Conservation (phyloP, 2,888 invertebrate genomes). For the Drosophila colorata region DNA sequence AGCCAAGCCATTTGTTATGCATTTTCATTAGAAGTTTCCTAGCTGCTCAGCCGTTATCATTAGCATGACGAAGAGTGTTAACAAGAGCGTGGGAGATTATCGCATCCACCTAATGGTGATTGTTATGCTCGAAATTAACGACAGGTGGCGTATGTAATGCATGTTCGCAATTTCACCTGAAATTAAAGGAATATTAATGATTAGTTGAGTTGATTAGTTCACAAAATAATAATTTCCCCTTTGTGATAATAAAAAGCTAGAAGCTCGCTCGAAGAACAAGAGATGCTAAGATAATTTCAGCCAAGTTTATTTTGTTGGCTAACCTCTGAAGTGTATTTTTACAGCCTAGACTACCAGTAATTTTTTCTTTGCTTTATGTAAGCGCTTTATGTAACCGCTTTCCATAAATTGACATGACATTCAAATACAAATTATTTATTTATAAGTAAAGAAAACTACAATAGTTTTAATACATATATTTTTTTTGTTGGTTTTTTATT, state of each 20-base stretch:
- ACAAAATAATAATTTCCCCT: background rate
- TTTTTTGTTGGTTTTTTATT: constrained; percentile 36
- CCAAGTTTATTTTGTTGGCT: no score
- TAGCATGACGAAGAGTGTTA: constrained; percentile 44
- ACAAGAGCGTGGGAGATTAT: constrained; percentile 12
- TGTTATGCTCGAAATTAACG: constrained; percentile 19
- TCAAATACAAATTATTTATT: background rate
- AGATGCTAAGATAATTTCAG: no score
- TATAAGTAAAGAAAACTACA: constrained; percentile 19
- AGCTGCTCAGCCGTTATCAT: constrained; percentile 59
- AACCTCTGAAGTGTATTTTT: no score
- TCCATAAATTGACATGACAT: background rate
- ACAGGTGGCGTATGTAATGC: constrained; percentile 4
- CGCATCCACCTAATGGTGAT: constrained; percentile 21
- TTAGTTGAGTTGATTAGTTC: background rate
- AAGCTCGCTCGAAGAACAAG: background rate
- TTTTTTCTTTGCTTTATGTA: no score
- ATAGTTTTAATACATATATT: constrained; percentile 11
- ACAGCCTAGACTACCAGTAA: no score
- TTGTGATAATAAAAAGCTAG: background rate
- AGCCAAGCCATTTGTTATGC: constrained; percentile 69
- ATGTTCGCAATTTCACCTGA: background rate
- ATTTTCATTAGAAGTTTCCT: constrained; percentile 68
- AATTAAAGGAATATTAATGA: background rate
- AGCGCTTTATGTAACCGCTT: no score